Percentiles rank a stretch among this genome's conserved stretches.
Evolutionary conservation across 2,888 invertebrate species (phyloP).

Genomic region (Iselma pallidipennis): DNA sequence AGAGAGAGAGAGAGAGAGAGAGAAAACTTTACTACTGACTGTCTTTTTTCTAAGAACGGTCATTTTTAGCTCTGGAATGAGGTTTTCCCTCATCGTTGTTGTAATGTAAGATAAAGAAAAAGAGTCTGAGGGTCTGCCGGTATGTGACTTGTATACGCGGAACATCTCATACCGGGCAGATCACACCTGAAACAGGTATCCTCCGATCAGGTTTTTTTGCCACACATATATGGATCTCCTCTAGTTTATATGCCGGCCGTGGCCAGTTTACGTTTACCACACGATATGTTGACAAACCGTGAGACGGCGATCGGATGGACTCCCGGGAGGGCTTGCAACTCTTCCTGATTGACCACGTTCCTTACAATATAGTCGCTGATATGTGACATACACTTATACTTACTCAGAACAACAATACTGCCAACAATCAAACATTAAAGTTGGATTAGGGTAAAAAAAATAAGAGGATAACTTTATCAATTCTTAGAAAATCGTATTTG

Average conservation of each 20-base stretch:
- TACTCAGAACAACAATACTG: not conserved
- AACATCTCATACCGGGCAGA: conserved; percentile 27
- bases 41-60: conserved; percentile 9
- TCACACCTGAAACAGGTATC: conserved; percentile 27
- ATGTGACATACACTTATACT: not conserved
- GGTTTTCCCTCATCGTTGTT: conserved; percentile 20
- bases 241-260: conserved; percentile 15
- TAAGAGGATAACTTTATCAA: too few species aligned
- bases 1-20: not conserved
- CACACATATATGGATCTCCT: conserved; percentile 27
- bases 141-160: conserved; percentile 27
- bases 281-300: conserved; percentile 24
- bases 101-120: conserved; percentile 10
- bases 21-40: not conserved
- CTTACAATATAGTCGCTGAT: not conserved
- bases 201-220: conserved; percentile 12
- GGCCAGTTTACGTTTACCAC: conserved; percentile 20
- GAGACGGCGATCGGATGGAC: conserved; percentile 18
- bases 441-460: too few species aligned
- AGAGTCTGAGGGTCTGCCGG: conserved; percentile 9
- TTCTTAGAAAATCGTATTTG: too few species aligned
- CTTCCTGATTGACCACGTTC: conserved; percentile 18
- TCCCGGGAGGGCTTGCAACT: conserved; percentile 21
- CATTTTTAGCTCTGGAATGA: conserved; percentile 25
- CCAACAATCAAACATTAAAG: not conserved